Evolutionary conservation across 2,113 vertebrate species (phyloP).

Genomic region (Spermophilus dauricus): DNA sequence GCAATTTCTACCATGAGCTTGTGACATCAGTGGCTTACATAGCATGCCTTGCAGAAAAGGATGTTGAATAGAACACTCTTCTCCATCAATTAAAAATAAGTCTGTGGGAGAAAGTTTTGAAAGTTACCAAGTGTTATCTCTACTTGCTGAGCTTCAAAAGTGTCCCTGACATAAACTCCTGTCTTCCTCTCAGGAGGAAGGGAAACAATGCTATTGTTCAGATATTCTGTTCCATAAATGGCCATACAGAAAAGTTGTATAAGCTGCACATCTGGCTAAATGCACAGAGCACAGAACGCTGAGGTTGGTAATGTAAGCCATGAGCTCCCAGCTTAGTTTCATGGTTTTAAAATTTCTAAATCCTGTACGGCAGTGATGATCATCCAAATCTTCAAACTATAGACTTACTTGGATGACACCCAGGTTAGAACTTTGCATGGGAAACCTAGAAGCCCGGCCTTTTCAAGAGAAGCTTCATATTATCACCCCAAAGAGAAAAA

Average conservation of each 20-base stretch:
- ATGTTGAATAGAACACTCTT: background rate
- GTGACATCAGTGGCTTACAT: background rate
- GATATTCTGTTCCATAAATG: background rate
- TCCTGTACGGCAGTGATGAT: background rate
- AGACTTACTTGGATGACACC: background rate
- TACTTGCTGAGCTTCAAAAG: background rate
- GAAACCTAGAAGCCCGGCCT: background rate
- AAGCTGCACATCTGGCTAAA: background rate
- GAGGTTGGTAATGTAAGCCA: background rate
- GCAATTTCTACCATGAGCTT: background rate
- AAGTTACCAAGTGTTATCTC: background rate
- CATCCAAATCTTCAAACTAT: conserved; percentile 40
- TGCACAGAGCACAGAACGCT: background rate
- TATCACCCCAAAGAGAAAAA: background rate
- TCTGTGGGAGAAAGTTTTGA: background rate
- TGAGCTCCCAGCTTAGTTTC: background rate
- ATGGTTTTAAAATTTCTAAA: background rate
- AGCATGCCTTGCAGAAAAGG: background rate
- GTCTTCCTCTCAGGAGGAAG: background rate
- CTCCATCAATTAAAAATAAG: background rate
- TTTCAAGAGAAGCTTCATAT: background rate
- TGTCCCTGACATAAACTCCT: background rate
- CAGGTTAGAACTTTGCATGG: background rate
- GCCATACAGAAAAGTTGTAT: background rate
- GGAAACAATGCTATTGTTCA: background rate